Evolutionary conservation across 37 sponge, comb jelly and placozoan genomes (phyloP), one percentile per base, ranked within the genome.

Genomic region (Axinella damicornis): DNA sequence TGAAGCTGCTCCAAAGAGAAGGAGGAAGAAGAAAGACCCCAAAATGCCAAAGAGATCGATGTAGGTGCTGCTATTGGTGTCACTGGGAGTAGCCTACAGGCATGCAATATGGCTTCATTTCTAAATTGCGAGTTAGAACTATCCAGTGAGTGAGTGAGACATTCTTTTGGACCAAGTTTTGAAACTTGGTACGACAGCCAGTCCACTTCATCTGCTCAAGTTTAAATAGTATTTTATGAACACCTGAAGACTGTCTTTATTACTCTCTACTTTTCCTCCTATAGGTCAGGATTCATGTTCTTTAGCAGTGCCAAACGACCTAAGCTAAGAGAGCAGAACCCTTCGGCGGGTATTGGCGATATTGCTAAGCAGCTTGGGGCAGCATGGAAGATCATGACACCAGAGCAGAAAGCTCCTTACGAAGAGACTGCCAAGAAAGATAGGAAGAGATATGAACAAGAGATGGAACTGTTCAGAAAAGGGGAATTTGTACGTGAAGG

Each of bases 281-380:
- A 46, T 9, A 94, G 94, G 84, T 91, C 97, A 36, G 97, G 70
- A 20, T 96, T 96, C 66, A 72, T 96, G 71, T 81, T 68, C 66
- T 96, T 96, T 61, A 88, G 92, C 32, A 18, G 52, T 12, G 76
- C 72, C 0, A 78, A 78, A 56, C 84, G 97, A 4, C 95, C 97
- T 1, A 73, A 63, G 16, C 31, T 91, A n/a, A 88, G 87, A 35
- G 72, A 87, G 65, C 33, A 93, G 35, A 83, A 94, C 62, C 86
- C 86, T 0, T 19, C 30, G 0, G 73, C 78, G 5, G 65, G 83
- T 0, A 69, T 96, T 60, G 94, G 90, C 0, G 95, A 96, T 11
- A 71, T 94, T 18, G 83, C 94, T 38, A 96, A 96, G 76, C 31
- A 73, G 38, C 87, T 96, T 40, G 97, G 97, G 67, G 87, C 81